A percentile compares a stretch with the other conserved stretches of the same genome.
Evolutionary conservation across 2,113 vertebrate species (phyloP).

Genomic region (Leucosticte australis): DNA sequence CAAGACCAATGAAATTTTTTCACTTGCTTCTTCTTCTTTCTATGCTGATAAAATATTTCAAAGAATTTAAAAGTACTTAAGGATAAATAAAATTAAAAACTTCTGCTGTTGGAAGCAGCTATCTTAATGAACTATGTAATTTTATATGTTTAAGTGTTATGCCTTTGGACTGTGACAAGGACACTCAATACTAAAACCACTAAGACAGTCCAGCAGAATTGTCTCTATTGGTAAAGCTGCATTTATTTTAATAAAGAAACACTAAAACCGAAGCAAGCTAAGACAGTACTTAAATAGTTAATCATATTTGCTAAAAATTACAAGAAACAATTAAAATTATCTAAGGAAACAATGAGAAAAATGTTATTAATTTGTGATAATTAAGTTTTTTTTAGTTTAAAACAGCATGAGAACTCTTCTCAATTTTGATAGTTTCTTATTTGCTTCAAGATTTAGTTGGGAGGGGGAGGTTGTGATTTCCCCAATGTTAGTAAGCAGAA

Average conservation of each 20-base stretch:
- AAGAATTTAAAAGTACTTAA: not conserved
- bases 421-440: not conserved
- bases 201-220: not conserved
- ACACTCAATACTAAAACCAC: not conserved
- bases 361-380: not conserved
- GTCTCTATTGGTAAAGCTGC: accelerated
- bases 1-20: not conserved
- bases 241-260: not conserved
- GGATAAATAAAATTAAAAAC: not conserved
- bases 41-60: not conserved
- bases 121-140: not conserved
- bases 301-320: not conserved
- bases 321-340: not conserved
- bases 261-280: not conserved
- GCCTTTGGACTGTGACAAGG: not conserved
- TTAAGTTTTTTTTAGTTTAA: not conserved
- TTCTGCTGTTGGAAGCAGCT: not conserved
- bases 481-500: not conserved
- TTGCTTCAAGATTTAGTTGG: not conserved
- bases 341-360: not conserved
- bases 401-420: not conserved
- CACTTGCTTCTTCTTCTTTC: not conserved
- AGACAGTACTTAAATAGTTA: not conserved
- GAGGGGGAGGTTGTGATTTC: not conserved
- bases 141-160: not conserved